Evolutionary conservation across 1,140 invertebrate genomes (phyloP).

Genomic region (Helicoverpa zea): DNA sequence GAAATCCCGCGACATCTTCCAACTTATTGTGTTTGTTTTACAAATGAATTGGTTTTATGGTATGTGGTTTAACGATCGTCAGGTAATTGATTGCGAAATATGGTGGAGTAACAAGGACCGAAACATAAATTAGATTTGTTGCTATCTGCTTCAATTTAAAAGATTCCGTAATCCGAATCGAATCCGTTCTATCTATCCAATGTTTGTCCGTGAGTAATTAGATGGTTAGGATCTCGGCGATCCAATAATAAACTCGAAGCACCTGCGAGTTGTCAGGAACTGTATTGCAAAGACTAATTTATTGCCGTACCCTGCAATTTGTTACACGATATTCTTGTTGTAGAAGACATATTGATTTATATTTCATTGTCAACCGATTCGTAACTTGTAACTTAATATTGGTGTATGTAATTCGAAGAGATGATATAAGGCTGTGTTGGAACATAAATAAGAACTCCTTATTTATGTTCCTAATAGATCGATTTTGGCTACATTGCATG

Average conservation of each 20-base stretch:
- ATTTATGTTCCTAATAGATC: neutral
- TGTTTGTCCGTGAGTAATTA: neutral
- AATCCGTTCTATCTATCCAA: neutral
- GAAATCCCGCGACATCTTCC: constrained; percentile 42
- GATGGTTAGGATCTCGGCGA: neutral
- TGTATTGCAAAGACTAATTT: neutral
- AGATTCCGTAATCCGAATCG: neutral
- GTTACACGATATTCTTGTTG: neutral
- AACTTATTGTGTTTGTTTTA: constrained; percentile 46
- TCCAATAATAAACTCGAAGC: neutral
- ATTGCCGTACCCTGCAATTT: constrained; percentile 15
- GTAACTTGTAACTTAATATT: neutral
- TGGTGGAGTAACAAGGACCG: neutral
- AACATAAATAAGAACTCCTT: neutral
- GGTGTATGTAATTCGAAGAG: neutral
- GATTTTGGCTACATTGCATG: too few species aligned
- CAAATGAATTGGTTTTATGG: constrained; percentile 38
- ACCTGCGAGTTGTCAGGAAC: constrained; percentile 15
- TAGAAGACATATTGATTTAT: constrained; percentile 6
- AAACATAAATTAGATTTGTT: neutral
- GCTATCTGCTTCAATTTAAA: neutral
- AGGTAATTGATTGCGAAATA: neutral
- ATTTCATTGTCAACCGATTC: neutral
- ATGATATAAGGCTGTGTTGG: neutral
- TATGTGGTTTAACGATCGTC: constrained; percentile 7